These are phyloP conservation scores for Oryzias celebensis DNA, from an alignment of 2,113 vertebrate species.

Conservation along the genomic window DNA sequence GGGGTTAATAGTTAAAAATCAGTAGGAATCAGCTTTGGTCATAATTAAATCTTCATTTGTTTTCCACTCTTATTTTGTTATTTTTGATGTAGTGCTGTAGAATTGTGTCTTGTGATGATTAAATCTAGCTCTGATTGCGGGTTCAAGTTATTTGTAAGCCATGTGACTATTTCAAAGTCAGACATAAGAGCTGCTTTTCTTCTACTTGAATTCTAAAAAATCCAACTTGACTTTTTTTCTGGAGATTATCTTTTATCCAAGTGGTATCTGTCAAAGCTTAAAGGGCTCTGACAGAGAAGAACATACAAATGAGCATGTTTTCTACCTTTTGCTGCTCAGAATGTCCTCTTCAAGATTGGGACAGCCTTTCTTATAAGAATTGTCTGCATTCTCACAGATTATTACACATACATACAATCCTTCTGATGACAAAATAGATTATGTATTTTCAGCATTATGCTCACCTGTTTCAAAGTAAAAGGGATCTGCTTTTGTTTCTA, in stretches of 20 bases:
- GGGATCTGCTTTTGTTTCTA: too few relatives aligned
- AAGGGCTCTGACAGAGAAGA: too few relatives aligned
- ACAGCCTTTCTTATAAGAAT: too few relatives aligned
- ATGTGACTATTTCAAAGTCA: constrained; percentile 14
- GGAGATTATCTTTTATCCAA: background rate
- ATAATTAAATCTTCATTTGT: background rate
- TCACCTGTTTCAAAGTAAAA: too few relatives aligned
- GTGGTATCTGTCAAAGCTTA: too few relatives aligned
- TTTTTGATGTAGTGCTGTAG: constrained; percentile 22
- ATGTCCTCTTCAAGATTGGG: too few relatives aligned
- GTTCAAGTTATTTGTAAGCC: constrained; percentile 17
- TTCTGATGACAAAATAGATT: too few relatives aligned
- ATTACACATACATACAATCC: too few relatives aligned
- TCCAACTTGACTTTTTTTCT: constrained; percentile 4
- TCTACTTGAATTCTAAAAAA: background rate
- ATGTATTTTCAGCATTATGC: too few relatives aligned
- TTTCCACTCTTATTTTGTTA: background rate
- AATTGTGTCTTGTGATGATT: constrained; percentile 44
- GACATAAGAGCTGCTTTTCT: background rate
- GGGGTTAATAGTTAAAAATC: constrained; percentile 11
- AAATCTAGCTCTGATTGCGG: constrained; percentile 20
- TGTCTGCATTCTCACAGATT: too few relatives aligned
- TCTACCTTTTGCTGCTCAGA: too few relatives aligned
- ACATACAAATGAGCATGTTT: too few relatives aligned
- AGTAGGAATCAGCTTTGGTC: constrained; percentile 27